Evolutionary conservation across 2,888 invertebrate genomes (phyloP).

Genomic region (Calameuta filiformis): DNA sequence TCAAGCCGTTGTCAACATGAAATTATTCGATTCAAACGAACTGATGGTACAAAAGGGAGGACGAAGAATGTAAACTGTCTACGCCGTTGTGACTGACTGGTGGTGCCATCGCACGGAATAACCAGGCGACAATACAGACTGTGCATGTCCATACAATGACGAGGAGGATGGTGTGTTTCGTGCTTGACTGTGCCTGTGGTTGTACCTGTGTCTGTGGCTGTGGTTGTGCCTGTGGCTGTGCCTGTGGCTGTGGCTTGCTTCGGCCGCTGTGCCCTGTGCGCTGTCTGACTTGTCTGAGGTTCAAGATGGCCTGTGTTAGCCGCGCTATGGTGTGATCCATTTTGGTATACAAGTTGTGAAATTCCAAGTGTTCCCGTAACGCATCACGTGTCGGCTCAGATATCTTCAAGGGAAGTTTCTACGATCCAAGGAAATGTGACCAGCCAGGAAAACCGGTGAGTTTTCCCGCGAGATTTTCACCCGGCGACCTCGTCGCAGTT

Average conservation of each 20-base stretch:
- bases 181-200: neutral
- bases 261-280: neutral
- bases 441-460: slow-evolving; percentile 40
- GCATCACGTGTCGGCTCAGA: neutral
- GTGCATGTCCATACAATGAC: neutral
- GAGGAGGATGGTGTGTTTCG: neutral
- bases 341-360: neutral
- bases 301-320: slow-evolving; percentile 38
- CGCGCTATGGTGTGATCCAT: slow-evolving; percentile 28
- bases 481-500: slow-evolving; percentile 2
- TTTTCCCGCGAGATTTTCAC: slow-evolving; percentile 8
- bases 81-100: neutral
- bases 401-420: neutral
- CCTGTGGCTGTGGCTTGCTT: neutral
- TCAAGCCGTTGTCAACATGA: neutral
- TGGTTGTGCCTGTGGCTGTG: neutral
- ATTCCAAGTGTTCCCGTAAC: neutral
- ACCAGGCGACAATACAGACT: neutral
- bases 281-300: slow-evolving; percentile 32
- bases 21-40: neutral
- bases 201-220: neutral
- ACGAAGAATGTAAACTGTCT: neutral
- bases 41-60: neutral
- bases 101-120: neutral
- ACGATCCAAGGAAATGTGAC: slow-evolving; percentile 38